Percentiles rank a stretch among this genome's conserved stretches.
phyloP scores from a whole-genome alignment of 2,888 invertebrate genomes.

The Agrenia bidenticulata region DNA sequence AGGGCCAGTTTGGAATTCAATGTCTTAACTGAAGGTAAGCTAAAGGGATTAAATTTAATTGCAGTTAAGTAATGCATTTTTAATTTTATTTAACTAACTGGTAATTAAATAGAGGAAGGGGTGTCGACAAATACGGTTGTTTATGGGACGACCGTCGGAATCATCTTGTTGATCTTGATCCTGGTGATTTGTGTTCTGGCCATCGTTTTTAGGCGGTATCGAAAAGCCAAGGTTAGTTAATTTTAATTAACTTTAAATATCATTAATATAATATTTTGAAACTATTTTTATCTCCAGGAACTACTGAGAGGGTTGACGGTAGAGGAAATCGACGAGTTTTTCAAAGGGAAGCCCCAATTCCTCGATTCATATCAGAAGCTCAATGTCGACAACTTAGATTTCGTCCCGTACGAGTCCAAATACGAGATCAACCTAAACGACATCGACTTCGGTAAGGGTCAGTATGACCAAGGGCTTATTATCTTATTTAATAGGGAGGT shows the following conservation, averaged over 20 bases:
- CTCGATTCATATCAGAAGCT: neutral
- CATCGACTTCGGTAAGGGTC: conserved; percentile 30
- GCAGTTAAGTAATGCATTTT: too few species aligned
- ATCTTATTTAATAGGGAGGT: too few species aligned
- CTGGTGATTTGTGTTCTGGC: conserved; percentile 7
- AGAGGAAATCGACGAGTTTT: conserved; percentile 36
- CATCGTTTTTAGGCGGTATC: conserved; percentile 24
- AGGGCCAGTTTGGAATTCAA: neutral
- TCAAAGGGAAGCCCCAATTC: conserved; percentile 28
- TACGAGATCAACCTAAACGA: conserved; percentile 30
- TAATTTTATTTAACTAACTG: neutral
- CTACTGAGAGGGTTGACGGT: conserved; percentile 27
- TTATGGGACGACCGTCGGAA: conserved; percentile 13
- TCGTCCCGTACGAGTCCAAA: conserved; percentile 28
- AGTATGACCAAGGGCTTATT: too few species aligned
- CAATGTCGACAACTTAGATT: conserved; percentile 20
- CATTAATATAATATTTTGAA: neutral
- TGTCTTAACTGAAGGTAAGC: conserved; percentile 4
- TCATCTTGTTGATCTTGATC: conserved; percentile 15
- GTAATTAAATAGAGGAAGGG: conserved; percentile 1
- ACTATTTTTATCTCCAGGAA: conserved; percentile 3
- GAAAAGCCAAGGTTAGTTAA: conserved; percentile 19
- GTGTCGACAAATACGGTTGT: conserved; percentile 8
- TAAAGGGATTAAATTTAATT: conserved; percentile 4
- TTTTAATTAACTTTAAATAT: neutral